Percentiles rank a stretch among this genome's conserved stretches.
Evolutionary conservation across 1,140 invertebrate genomes (phyloP).

Genomic region (Homalodisca vitripennis): DNA sequence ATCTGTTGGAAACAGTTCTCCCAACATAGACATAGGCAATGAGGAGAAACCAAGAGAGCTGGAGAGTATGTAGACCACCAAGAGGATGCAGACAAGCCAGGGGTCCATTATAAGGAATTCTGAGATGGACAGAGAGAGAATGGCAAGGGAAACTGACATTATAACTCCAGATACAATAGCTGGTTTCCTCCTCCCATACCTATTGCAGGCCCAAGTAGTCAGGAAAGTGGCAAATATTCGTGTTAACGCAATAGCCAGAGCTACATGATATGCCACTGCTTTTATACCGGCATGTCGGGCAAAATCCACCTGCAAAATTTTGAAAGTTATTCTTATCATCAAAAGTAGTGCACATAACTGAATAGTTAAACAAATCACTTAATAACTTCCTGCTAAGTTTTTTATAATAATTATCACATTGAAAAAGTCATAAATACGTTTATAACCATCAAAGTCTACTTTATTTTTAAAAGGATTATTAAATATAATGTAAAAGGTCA

Average conservation of each 20-base stretch:
- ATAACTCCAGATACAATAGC: conserved; percentile 58
- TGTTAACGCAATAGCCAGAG: conserved; percentile 55
- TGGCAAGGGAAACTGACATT: conserved; percentile 58
- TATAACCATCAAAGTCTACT: not conserved
- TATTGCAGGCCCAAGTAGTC: conserved; percentile 53
- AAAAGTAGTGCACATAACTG: not conserved
- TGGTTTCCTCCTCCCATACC: conserved; percentile 54
- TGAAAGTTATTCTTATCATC: too few relatives aligned
- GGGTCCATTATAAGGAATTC: conserved; percentile 37
- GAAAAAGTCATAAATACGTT: not conserved
- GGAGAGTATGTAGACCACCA: conserved; percentile 59
- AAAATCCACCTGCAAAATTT: conserved; percentile 53
- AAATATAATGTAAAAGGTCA: not conserved
- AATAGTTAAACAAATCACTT: too few relatives aligned
- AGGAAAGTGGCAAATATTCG: conserved; percentile 54
- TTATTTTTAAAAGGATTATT: not conserved
- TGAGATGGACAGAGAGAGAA: conserved; percentile 53
- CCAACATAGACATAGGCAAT: conserved; percentile 71
- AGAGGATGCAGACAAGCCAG: conserved; percentile 50
- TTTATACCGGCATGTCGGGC: conserved; percentile 54
- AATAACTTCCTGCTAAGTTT: not conserved
- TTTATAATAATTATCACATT: too few relatives aligned
- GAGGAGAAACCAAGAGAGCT: conserved; percentile 62
- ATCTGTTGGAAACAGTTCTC: conserved; percentile 68
- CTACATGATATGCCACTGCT: conserved; percentile 56